Evolutionary conservation across 2,113 vertebrate species (phyloP).

Genomic region (Brachyistius frenatus): DNA sequence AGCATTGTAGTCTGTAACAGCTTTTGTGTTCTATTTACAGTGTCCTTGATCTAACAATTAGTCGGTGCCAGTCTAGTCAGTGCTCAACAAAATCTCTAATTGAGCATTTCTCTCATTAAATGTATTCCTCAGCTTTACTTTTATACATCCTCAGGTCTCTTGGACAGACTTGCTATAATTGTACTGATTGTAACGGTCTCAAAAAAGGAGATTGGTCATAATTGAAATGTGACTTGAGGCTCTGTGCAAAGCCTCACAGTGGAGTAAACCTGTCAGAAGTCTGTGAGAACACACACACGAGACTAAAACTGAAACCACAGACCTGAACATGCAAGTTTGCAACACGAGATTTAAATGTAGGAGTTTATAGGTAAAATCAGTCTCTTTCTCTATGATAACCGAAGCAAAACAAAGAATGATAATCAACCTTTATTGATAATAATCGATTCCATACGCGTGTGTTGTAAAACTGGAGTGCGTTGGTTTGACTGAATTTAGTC

Average conservation of each 20-base stretch:
- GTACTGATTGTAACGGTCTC: constrained; percentile 1
- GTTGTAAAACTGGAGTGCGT: background rate
- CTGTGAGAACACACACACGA: background rate
- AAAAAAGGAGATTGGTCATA: background rate
- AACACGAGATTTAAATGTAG: background rate
- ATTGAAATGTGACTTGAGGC: background rate
- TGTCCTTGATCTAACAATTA: too few relatives aligned
- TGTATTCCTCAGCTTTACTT: too few relatives aligned
- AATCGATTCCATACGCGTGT: background rate
- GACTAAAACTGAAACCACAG: constrained; percentile 18
- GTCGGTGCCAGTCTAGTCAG: too few relatives aligned
- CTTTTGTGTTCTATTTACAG: too few relatives aligned
- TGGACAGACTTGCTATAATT: background rate
- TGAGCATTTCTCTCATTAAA: too few relatives aligned
- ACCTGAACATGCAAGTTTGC: background rate
- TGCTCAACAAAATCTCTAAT: too few relatives aligned
- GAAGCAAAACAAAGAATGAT: background rate
- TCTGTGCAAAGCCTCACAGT: background rate
- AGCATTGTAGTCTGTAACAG: too few relatives aligned
- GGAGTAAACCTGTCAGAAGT: constrained; percentile 14
- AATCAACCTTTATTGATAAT: background rate
- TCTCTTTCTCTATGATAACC: background rate
- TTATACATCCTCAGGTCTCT: too few relatives aligned
- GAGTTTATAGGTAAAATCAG: background rate
- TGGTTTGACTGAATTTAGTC: background rate